Evolutionary conservation across 2,113 vertebrate genomes (phyloP).

Genomic region (Chaetops frenatus): DNA sequence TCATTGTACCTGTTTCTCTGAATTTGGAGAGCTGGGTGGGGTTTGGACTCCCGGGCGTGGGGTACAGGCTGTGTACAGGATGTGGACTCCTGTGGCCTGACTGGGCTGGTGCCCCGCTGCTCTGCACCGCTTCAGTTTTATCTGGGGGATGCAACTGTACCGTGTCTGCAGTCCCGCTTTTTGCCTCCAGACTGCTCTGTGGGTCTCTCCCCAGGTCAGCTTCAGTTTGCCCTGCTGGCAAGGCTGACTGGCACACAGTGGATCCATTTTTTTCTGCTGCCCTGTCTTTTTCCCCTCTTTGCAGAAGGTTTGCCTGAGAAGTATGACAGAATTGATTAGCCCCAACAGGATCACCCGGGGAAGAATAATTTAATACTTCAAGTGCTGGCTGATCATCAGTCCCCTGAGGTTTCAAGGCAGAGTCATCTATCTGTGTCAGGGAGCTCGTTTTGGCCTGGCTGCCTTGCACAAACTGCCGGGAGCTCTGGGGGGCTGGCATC

Average conservation of each 20-base stretch:
- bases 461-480: conserved; percentile 29
- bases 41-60: not conserved
- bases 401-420: conserved; percentile 2
- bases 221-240: not conserved
- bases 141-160: not conserved
- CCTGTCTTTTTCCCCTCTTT: not conserved
- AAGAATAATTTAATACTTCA: not conserved
- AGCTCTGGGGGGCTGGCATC: conserved; percentile 34
- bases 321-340: not conserved
- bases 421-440: conserved; percentile 18
- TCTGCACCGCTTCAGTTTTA: not conserved
- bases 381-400: conserved; percentile 11
- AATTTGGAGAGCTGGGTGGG: conserved; percentile 40
- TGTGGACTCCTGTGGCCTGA: not conserved
- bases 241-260: not conserved
- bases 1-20: conserved; percentile 83
- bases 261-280: not conserved
- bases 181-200: not conserved
- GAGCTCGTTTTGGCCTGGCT: not conserved
- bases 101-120: not conserved
- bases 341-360: not conserved
- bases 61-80: fast-evolving
- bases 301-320: conserved; percentile 17
- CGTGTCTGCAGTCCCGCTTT: not conserved
- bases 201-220: not conserved